Evolutionary conservation across 1,140 invertebrate species (phyloP).

Genomic region (Heliconius hewitsoni): DNA sequence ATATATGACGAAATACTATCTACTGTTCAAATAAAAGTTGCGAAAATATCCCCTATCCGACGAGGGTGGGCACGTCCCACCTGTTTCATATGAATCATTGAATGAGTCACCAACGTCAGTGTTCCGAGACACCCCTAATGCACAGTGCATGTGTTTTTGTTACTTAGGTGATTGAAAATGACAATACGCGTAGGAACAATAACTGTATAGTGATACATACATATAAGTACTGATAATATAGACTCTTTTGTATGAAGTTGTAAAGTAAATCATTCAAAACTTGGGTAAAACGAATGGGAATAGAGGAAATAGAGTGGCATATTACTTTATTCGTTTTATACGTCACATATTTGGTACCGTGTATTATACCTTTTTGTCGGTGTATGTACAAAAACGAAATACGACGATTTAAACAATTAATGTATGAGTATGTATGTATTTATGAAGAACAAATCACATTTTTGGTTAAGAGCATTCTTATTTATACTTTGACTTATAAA

Average conservation of each 20-base stretch:
- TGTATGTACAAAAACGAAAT: too few relatives aligned
- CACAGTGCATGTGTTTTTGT: background rate
- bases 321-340: too few relatives aligned
- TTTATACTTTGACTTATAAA: too few relatives aligned
- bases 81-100: constrained; percentile 7
- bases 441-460: too few relatives aligned
- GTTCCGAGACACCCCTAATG: constrained; percentile 5
- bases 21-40: background rate
- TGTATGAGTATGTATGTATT: too few relatives aligned
- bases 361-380: too few relatives aligned
- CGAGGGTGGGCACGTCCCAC: background rate
- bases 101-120: background rate
- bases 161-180: constrained; percentile 10
- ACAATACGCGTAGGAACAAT: background rate
- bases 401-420: too few relatives aligned
- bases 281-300: background rate
- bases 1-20: background rate
- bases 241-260: background rate
- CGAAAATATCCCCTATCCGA: background rate
- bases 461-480: too few relatives aligned
- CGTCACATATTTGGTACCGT: too few relatives aligned
- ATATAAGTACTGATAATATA: background rate
- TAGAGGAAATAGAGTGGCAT: background rate
- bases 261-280: background rate
- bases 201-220: background rate